phyloP scores from a whole-genome alignment of 2,888 invertebrate genomes.

The Drosophila monieri region DNA sequence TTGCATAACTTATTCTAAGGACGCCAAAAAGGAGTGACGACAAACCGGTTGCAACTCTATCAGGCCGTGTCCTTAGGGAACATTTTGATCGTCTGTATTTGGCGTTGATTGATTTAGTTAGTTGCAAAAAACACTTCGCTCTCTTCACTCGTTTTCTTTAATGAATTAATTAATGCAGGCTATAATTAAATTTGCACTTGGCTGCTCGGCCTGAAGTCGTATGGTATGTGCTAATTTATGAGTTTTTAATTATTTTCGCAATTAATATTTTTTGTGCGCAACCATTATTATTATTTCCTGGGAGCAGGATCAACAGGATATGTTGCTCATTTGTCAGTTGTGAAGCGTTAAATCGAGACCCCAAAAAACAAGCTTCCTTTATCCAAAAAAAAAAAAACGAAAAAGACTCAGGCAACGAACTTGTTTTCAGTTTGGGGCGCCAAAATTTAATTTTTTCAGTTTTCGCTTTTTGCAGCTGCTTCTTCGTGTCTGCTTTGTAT shows the following conservation, averaged over 20 bases:
- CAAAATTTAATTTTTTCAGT: slow-evolving; percentile 38
- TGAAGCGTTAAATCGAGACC: slow-evolving; percentile 64
- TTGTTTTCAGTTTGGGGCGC: slow-evolving; percentile 63
- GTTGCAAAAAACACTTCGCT: slow-evolving; percentile 19
- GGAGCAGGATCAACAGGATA: slow-evolving; percentile 77
- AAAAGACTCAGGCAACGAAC: slow-evolving; percentile 72
- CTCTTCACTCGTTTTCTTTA: slow-evolving; percentile 47
- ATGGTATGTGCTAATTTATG: slow-evolving; percentile 63
- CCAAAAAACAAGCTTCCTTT: slow-evolving; percentile 31
- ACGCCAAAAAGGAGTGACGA: slow-evolving; percentile 47
- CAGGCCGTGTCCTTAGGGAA: slow-evolving; percentile 66
- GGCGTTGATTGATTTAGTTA: slow-evolving; percentile 78
- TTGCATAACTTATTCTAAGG: slow-evolving; percentile 76
- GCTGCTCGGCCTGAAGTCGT: slow-evolving; percentile 25
- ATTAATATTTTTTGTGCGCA: slow-evolving; percentile 56
- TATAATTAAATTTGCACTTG: slow-evolving; percentile 76
- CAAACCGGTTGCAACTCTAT: slow-evolving; percentile 60
- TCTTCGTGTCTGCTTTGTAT: slow-evolving; percentile 16
- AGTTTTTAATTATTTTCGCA: slow-evolving; percentile 76
- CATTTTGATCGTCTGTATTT: slow-evolving; percentile 51
- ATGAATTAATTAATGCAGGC: slow-evolving; percentile 73
- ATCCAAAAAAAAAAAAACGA: slow-evolving; percentile 47
- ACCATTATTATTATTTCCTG: slow-evolving; percentile 62
- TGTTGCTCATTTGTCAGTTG: slow-evolving; percentile 74
- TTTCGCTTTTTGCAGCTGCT: slow-evolving; percentile 65